phyloP scores from a whole-genome alignment of 2,113 vertebrate species.

The Pardalotus punctatus region DNA sequence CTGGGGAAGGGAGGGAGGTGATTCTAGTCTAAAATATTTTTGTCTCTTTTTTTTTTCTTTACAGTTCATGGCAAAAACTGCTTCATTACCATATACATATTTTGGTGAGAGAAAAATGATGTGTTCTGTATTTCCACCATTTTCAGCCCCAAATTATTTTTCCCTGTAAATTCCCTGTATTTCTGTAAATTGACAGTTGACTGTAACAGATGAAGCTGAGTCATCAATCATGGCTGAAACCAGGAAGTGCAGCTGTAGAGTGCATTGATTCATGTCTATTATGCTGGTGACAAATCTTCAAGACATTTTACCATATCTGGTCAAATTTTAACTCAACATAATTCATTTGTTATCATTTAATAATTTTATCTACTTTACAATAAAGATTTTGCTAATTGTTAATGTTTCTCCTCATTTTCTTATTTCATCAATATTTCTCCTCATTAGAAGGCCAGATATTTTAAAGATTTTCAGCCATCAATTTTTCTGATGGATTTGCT shows the following conservation, averaged over 20 bases:
- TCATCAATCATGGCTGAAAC: background rate
- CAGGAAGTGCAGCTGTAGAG: background rate
- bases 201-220: slow-evolving; percentile 12
- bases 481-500: background rate
- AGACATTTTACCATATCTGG: background rate
- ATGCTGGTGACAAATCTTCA: background rate
- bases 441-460: background rate
- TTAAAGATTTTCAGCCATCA: background rate
- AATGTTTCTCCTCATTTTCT: background rate
- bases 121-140: background rate
- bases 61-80: background rate
- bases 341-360: background rate
- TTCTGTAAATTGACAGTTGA: slow-evolving; percentile 15
- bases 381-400: background rate
- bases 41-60: background rate
- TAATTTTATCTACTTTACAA: background rate
- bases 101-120: background rate
- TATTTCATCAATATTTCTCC: background rate
- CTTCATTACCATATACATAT: background rate
- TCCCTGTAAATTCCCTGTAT: background rate
- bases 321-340: background rate
- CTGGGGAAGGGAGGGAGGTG: rapidly evolving
- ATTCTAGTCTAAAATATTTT: background rate
- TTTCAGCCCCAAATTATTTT: background rate
- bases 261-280: background rate